Evolutionary conservation across 2,888 invertebrate species (phyloP), one percentile per base, ranked within the genome.

Genomic region (Flexamia atlantica): DNA sequence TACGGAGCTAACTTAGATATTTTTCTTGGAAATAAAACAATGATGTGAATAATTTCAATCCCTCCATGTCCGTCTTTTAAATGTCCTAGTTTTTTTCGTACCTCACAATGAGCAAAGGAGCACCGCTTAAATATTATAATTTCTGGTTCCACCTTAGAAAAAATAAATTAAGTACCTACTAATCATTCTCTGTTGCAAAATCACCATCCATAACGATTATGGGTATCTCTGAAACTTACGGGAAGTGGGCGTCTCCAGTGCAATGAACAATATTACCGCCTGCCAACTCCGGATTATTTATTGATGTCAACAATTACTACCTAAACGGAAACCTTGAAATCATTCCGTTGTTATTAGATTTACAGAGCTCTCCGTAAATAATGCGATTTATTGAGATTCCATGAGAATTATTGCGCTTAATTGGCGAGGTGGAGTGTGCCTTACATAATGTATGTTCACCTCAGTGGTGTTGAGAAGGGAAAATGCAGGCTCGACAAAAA

Each of bases 281-380:
- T 70, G 70, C 40, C 70, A 70, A 70, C 40, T 40, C 32, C 23
- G 1, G 32, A 36, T 70, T 70, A 70, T 70, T 70, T 70, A 70
- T 70, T 40, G 70, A 64, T 40, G 70, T 70, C 40, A 70, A 70
- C 70, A 70, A 70, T 70, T 70, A 70, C 40, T 40, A 70, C 70
- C 40, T 70, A 36, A 70, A 70, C 40, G 70, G 70, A 70, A 70
- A 70, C 70, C 70, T 70, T 70, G 70, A 70, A 70, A 70, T 70
- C 70, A n/a, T 2, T 9, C 70, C 40, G 70, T 70, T 40, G 70
- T 70, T 70, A 36, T 40, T 40, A 40, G 40, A 70, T 70, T 70
- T 70, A 70, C 64, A 64, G 64, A 64, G n/a, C 70, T 40, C 32
- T 23, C 70, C 70, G 68, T 28, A 32, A 30, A 68, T 68, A 68